Evolutionary conservation across 2,888 invertebrate genomes (phyloP), one percentile per base, ranked within the genome.

Genomic region (Dynastes maya): DNA sequence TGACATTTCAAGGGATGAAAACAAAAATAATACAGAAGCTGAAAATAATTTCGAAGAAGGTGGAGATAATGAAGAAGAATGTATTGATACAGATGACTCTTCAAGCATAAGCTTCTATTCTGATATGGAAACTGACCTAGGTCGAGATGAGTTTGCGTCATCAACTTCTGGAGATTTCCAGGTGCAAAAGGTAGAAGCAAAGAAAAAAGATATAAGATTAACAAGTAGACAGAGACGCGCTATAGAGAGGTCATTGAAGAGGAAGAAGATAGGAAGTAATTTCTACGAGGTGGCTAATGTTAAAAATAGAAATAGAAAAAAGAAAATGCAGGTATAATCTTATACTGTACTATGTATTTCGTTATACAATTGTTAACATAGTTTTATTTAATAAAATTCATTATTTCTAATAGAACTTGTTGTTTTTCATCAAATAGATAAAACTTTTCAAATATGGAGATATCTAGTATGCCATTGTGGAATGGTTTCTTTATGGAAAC

Each of bases 281-380:
- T 97, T 97, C 87, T 97, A 97, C 88, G 96, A 96, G 91, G 93
- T 94, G 45, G 91, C 95, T 9, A 97, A 97, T 90, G 97, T 97
- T 75, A 97, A 97, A 88, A 97, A 97, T 88, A 93, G 94, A 83
- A 96, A 95, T 89, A 92, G 95, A 81, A 92, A 92, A 86, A 94
- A 93, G 86, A 95, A 92, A 84, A 91, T 89, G 83, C n/a, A 22
- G 53, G 11, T 11, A 5, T 45, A 13, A 74, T 74, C 1, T 61
- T 22, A 6, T 40, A 11, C 40, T 40, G 32, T 16, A 45, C 32
- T 67, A 29, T 22, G 61, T 16, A 40, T 49, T 6, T 72, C 61
- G 40, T 68, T 74, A 22, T 61, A 61, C 45, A 8, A 45, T 45
- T 45, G 6, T 2, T 45, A 45, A 45, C 2, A 45, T 11, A 11